Conservation (phyloP, 2,113 vertebrate species). For the Kryptolebias marmoratus region DNA sequence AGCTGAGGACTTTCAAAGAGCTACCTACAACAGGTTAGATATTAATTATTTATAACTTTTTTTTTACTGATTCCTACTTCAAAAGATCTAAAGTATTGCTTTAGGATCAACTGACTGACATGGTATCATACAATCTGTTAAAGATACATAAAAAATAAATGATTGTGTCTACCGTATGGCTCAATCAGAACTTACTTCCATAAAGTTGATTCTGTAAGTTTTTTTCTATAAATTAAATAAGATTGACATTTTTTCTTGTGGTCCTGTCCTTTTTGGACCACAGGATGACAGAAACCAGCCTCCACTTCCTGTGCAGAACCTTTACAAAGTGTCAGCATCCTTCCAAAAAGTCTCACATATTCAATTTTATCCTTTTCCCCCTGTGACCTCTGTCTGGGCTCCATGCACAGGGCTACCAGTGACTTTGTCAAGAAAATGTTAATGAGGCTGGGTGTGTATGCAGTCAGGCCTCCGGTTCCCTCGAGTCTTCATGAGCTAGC, state of each 20-base stretch:
- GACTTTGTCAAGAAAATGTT: slow-evolving; percentile 23
- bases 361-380: not conserved
- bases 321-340: not conserved
- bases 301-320: not conserved
- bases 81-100: too few relatives aligned
- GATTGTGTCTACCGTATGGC: too few relatives aligned
- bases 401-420: not conserved
- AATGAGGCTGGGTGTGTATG: slow-evolving; percentile 1
- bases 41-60: too few relatives aligned
- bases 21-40: too few relatives aligned
- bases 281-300: not conserved
- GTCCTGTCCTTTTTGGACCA: not conserved
- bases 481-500: not conserved
- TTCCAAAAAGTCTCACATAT: not conserved
- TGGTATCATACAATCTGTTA: too few relatives aligned
- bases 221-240: not conserved
- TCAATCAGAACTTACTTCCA: too few relatives aligned
- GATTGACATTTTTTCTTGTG: not conserved
- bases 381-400: slow-evolving; percentile 4
- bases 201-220: not conserved
- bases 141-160: too few relatives aligned
- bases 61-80: too few relatives aligned
- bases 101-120: too few relatives aligned
- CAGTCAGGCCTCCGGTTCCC: not conserved
- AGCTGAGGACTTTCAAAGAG: too few relatives aligned